Percentiles rank a stretch among this genome's conserved stretches.
Evolutionary conservation across 2,797 vertebrate species (phyloP).

Genomic region (Steatocranus sp.): DNA sequence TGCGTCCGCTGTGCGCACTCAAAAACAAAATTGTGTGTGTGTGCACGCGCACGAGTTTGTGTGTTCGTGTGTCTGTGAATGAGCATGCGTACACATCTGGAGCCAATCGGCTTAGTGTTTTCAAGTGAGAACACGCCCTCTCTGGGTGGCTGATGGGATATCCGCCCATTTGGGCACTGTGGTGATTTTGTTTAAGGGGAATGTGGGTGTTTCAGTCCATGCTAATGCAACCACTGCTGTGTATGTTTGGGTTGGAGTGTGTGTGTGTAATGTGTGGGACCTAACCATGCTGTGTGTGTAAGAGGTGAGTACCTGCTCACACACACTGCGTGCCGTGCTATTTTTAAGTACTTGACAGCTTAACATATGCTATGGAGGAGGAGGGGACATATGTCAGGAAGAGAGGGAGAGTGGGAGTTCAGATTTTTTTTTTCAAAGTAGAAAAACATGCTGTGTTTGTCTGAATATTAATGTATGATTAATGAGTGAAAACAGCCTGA

Average conservation of each 20-base stretch:
- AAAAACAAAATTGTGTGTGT: conserved; percentile 11
- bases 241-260: neutral
- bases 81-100: conserved; percentile 59
- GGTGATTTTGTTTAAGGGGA: conserved; percentile 27
- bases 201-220: conserved; percentile 20
- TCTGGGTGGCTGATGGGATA: conserved; percentile 57
- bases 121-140: conserved; percentile 48
- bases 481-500: conserved; percentile 70
- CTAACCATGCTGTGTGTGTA: conserved; percentile 42
- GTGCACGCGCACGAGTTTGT: neutral
- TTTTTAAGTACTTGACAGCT: conserved; percentile 64
- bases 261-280: conserved; percentile 22
- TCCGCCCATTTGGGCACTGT: conserved; percentile 39
- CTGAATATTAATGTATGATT: conserved; percentile 77
- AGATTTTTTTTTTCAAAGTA: neutral
- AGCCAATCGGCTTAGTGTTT: conserved; percentile 48
- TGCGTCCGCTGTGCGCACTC: neutral
- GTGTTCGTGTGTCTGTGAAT: conserved; percentile 3
- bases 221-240: conserved; percentile 27
- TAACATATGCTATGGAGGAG: conserved; percentile 32
- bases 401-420: conserved; percentile 4
- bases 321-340: conserved; percentile 42
- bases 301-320: conserved; percentile 67
- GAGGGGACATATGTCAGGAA: conserved; percentile 6
- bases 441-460: conserved; percentile 71